Percentiles rank a stretch among this genome's conserved stretches.
Evolutionary conservation across 2,888 invertebrate species (phyloP).

Genomic region (Cistogaster globosa): DNA sequence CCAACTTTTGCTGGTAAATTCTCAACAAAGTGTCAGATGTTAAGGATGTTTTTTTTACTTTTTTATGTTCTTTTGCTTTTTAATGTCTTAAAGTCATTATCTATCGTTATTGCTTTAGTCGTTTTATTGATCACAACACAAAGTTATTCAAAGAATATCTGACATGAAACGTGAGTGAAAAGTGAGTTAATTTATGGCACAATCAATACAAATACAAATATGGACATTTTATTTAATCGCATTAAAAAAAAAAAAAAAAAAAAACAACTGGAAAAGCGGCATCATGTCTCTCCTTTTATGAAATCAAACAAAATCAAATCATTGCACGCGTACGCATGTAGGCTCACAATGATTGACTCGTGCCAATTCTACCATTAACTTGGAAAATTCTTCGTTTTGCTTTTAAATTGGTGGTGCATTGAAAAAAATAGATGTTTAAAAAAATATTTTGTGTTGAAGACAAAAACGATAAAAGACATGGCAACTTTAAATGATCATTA

Average conservation of each 20-base stretch:
- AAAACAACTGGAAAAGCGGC: conserved; percentile 50
- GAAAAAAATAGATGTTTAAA: neutral
- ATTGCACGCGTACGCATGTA: conserved; percentile 62
- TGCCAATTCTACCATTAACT: conserved; percentile 66
- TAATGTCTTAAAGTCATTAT: conserved; percentile 1
- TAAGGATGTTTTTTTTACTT: conserved; percentile 31
- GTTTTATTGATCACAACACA: conserved; percentile 39
- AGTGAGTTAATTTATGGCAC: conserved; percentile 71
- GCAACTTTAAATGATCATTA: conserved; percentile 58
- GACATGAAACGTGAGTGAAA: conserved; percentile 71
- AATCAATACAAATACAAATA: conserved; percentile 60
- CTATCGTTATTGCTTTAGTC: conserved; percentile 32
- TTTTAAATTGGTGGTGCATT: conserved; percentile 40
- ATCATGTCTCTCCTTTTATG: conserved; percentile 63
- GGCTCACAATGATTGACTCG: conserved; percentile 67
- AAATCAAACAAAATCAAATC: conserved; percentile 67
- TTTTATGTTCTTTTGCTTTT: neutral
- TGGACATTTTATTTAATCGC: conserved; percentile 56
- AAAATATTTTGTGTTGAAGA: neutral
- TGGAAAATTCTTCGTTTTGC: conserved; percentile 47
- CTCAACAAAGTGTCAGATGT: conserved; percentile 60
- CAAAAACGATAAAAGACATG: conserved; percentile 47
- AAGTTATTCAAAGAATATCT: conserved; percentile 66
- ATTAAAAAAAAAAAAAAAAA: conserved; percentile 4
- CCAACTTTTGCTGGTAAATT: neutral